phyloP scores from a whole-genome alignment of 2,888 invertebrate genomes.

The Serrognathus titanus region DNA sequence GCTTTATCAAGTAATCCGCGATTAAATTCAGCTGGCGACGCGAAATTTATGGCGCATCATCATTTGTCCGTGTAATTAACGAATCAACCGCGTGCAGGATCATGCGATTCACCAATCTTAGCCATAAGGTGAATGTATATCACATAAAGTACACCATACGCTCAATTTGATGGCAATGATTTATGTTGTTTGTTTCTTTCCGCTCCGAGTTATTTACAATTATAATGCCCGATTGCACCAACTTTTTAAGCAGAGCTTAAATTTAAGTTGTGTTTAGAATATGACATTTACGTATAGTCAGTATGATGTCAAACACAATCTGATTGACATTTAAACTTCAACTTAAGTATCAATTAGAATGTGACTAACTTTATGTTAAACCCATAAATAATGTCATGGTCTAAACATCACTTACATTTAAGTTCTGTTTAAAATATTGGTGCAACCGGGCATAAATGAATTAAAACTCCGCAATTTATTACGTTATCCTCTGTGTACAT shows the following conservation, averaged over 20 bases:
- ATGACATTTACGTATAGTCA: no score
- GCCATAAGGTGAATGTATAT: conserved; percentile 11
- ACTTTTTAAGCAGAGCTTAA: no score
- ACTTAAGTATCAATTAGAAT: no score
- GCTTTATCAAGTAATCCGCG: background rate
- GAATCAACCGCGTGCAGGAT: conserved; percentile 2
- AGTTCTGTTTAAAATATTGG: no score
- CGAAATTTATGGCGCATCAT: conserved; percentile 3
- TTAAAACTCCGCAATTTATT: background rate
- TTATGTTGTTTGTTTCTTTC: conserved; percentile 6
- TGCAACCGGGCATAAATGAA: no score
- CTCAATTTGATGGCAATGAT: conserved; percentile 6
- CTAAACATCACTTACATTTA: no score
- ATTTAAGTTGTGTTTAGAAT: no score
- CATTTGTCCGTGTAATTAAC: conserved; percentile 8
- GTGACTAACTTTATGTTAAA: no score
- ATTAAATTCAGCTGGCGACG: background rate
- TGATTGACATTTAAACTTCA: no score
- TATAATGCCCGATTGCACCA: no score
- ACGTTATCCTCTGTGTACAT: background rate
- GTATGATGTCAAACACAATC: no score
- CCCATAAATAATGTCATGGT: no score
- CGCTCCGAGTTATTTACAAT: background rate
- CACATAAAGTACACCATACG: conserved; percentile 2
- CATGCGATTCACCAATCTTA: conserved; percentile 1